These are phyloP conservation scores for Sylvicapra grimmia DNA, from an alignment of 2,113 vertebrate genomes.

Conservation along the genomic window DNA sequence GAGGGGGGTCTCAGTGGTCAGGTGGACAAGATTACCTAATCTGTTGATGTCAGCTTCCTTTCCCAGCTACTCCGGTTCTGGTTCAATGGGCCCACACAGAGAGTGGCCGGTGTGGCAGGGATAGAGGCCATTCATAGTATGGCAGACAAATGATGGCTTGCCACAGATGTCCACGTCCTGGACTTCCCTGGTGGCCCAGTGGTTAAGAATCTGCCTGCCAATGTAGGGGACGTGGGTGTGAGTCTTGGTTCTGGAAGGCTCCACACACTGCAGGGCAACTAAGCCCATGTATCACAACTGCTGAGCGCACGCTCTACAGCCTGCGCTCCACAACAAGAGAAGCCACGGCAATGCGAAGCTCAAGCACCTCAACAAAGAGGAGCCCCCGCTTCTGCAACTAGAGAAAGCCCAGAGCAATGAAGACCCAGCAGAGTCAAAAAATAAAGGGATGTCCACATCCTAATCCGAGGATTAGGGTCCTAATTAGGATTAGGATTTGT, in stretches of 20 bases:
- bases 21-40: background rate
- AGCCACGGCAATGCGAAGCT: background rate
- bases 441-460: background rate
- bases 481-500: background rate
- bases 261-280: background rate
- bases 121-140: background rate
- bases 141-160: background rate
- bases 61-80: background rate
- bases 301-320: accelerated
- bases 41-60: background rate
- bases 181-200: background rate
- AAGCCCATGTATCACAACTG: background rate
- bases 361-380: background rate
- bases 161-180: background rate
- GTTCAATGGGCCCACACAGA: background rate
- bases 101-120: background rate
- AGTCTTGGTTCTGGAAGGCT: background rate
- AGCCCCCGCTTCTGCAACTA: background rate
- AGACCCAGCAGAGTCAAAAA: background rate
- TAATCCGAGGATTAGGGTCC: background rate
- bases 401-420: background rate
- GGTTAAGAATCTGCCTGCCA: background rate
- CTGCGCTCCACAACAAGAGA: background rate
- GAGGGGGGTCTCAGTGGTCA: background rate
- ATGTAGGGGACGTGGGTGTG: background rate